These are phyloP conservation scores for Beroe forskalii DNA, from an alignment of 37 sponge, comb jelly and placozoan species.

Conservation along the genomic window DNA sequence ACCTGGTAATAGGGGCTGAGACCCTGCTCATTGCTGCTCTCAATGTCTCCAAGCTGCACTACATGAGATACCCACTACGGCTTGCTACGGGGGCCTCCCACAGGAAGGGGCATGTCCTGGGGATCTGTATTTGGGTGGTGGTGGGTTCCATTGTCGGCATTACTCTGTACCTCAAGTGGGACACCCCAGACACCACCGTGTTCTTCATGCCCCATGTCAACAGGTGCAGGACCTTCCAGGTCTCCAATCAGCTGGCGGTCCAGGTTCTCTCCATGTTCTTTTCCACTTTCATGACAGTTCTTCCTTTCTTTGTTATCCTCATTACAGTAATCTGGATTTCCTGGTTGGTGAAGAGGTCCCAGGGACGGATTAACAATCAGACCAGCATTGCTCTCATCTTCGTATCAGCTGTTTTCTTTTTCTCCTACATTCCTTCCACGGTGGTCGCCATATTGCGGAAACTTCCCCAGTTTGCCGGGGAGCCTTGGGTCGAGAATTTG, in stretches of 20 bases:
- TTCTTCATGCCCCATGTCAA: not conserved
- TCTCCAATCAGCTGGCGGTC: not conserved
- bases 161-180: not conserved
- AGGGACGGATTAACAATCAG: not conserved
- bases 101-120: not conserved
- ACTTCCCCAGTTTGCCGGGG: not conserved
- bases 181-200: not conserved
- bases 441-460: not conserved
- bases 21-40: not conserved
- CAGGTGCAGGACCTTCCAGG: not conserved
- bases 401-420: not conserved
- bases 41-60: not conserved
- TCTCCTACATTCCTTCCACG: not conserved
- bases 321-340: not conserved
- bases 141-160: not conserved
- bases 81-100: not conserved
- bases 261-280: not conserved
- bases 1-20: not conserved
- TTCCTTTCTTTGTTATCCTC: not conserved
- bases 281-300: not conserved
- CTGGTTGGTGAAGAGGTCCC: not conserved
- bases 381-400: not conserved
- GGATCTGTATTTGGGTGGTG: not conserved
- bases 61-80: not conserved
- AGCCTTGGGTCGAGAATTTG: not conserved